Conservation (phyloP, 2,113 vertebrate genomes). For the Xiphophorus hellerii region DNA sequence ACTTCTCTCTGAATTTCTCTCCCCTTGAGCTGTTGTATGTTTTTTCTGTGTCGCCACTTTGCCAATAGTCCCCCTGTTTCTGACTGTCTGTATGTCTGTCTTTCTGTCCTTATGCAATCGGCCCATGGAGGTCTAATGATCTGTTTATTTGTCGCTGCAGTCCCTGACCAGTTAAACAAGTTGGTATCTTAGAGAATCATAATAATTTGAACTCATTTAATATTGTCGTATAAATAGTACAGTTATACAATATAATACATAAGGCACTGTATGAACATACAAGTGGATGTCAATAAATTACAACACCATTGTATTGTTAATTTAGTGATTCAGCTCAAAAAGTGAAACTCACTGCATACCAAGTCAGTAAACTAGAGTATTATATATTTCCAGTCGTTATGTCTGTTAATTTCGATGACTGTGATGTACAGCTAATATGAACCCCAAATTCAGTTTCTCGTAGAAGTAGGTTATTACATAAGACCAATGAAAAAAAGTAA, state of each 20-base stretch:
- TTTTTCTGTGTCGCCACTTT: slow-evolving; percentile 36
- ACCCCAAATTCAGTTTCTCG: background rate
- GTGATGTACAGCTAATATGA: background rate
- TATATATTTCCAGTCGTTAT: too few relatives aligned
- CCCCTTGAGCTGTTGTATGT: slow-evolving; percentile 60
- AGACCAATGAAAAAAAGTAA: background rate
- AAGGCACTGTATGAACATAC: slow-evolving; percentile 66
- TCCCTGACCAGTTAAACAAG: slow-evolving; percentile 53
- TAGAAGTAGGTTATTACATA: background rate
- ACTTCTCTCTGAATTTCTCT: slow-evolving; percentile 57
- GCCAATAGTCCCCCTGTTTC: slow-evolving; percentile 58
- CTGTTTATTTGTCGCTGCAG: slow-evolving; percentile 54
- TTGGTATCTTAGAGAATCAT: slow-evolving; percentile 68
- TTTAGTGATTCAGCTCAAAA: too few relatives aligned
- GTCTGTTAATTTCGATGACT: too few relatives aligned
- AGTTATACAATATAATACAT: slow-evolving; percentile 59
- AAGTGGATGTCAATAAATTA: background rate
- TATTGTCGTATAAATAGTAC: slow-evolving; percentile 61
- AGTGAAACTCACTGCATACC: too few relatives aligned
- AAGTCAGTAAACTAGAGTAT: too few relatives aligned
- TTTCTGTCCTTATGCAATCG: slow-evolving; percentile 62
- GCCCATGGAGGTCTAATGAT: slow-evolving; percentile 52
- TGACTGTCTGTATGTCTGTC: slow-evolving; percentile 60
- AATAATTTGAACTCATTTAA: slow-evolving; percentile 56
- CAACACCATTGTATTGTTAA: background rate